Conservation (phyloP, 1,140 invertebrate species). For the Eciton burchellii region DNA sequence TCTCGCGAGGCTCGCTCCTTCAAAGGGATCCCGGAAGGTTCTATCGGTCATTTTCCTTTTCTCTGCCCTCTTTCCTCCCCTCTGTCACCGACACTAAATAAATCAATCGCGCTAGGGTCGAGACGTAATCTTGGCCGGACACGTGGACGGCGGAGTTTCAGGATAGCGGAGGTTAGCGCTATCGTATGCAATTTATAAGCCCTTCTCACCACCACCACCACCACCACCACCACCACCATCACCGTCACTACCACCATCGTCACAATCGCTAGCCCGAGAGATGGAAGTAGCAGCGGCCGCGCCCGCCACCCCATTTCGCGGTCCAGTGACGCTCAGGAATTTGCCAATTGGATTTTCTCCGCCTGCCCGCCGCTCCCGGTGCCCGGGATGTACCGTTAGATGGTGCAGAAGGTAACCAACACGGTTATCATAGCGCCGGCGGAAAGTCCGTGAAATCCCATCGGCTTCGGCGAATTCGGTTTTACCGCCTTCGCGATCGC, state of each 20-base stretch:
- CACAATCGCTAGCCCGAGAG: slow-evolving; percentile 74
- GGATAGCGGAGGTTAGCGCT: slow-evolving; percentile 71
- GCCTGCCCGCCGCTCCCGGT: slow-evolving; percentile 75
- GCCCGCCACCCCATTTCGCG: slow-evolving; percentile 83
- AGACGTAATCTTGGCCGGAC: slow-evolving; percentile 78
- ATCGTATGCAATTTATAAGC: slow-evolving; percentile 84
- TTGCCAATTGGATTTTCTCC: slow-evolving; percentile 85
- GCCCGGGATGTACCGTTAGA: slow-evolving; percentile 80
- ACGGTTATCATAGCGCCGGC: slow-evolving; percentile 73
- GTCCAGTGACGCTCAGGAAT: slow-evolving; percentile 84
- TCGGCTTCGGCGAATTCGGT: slow-evolving; percentile 73
- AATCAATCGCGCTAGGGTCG: slow-evolving; percentile 79
- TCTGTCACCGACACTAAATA: slow-evolving; percentile 78
- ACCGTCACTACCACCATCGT: slow-evolving; percentile 67
- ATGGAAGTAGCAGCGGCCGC: slow-evolving; percentile 81
- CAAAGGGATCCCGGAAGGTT: slow-evolving; percentile 26
- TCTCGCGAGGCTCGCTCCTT: not conserved
- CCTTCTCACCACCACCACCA: slow-evolving; percentile 79
- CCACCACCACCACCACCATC: slow-evolving; percentile 54
- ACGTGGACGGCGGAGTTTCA: slow-evolving; percentile 65
- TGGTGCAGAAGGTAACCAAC: slow-evolving; percentile 81
- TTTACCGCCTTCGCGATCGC: slow-evolving; percentile 66
- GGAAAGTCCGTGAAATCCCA: slow-evolving; percentile 71
- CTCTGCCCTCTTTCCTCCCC: not conserved
- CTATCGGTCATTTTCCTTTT: not conserved